Base-by-base conservation (phyloP, 2,888 invertebrate genomes). In the Pasiphila rectangulata region DNA sequence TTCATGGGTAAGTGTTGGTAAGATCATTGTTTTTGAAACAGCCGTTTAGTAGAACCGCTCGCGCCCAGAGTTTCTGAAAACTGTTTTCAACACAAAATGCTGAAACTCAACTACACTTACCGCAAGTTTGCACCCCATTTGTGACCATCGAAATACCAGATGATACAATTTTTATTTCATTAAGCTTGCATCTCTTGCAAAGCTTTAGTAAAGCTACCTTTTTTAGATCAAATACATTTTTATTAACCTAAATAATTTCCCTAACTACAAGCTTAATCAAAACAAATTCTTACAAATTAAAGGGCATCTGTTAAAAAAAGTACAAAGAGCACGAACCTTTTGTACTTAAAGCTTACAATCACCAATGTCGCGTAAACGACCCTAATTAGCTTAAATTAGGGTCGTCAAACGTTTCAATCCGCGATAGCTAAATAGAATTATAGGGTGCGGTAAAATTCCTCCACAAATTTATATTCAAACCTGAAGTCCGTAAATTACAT, bases 371-470 rank as follows among this genome's bases (percentile, higher is more conserved):
- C 44, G 45, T 43, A 51, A 40, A 46, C 54, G 45, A 47, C 47
- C 53, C 39, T 35, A 54, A 56, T 56, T 53, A 56, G 38, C 24
- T 42, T 37, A 46, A 45, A 55, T 52, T 45, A 55, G 51, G 51
- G 27, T 36, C 45, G 34, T 51, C 34, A 43, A 50, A 41, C 52
- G 46, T 45, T 53, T 47, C 15, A 38, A 46, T 48, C 30, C 47
- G 53, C 50, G 48, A 37, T 51, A 53, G 51, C 52, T 42, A 51
- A 56, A 57, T 45, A 36, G 53, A 47, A 50, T 38, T 29, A 34
- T 46, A 47, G 48, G 23, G 43, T 30, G 23, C 27, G 15, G 40
- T 21, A 10, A 15, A 34, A 45, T 37, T 42, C 25, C 19, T 5
- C 21, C 37, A 32, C 20, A 38, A 32, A 42, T 40, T 52, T 41